Base-by-base conservation (phyloP, 92 coral and sea anemone genomes). In the Epizoanthus stellaris region DNA sequence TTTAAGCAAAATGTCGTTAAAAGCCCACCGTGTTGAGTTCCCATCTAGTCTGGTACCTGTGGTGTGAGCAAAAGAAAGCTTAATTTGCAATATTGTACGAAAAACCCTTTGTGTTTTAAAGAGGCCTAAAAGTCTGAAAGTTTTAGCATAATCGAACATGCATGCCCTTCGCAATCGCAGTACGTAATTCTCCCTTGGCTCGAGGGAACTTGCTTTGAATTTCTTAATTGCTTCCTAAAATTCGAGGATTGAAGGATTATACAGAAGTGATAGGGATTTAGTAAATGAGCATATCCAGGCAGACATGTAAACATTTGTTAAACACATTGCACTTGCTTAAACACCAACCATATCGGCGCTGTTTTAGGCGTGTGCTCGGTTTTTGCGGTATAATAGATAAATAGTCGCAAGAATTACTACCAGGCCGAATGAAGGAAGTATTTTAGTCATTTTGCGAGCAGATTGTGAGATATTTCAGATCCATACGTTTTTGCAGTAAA, bases 231-330 rank as follows among this genome's bases (percentile, higher is more conserved):
- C 73, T 79, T 79, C 72, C 83, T 63, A 57, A 38, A 56, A 76
- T 54, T 58, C 36, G 39, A 59, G 42, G 83, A 61, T 62, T 77
- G 70, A 13, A 62, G 70, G 82, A 77, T 79, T 79, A 79, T 62
- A 40, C 21, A 6, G 13, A 43, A 23, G 57, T 43, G 83, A 79
- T 79, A 52, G 56, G 83, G 72, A 63, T 79, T 79, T 79, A 16
- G 72, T 79, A 79, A 79, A 79, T 70, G 83, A 36, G 20, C 61
- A 43, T 60, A 79, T 17, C 61, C 71, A 49, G 83, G 20, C 83
- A 49, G 83, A 19, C 83, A 58, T 79, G 66, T 63, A 79, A 79
- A 79, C 83, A 79, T 79, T 67, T 67, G 83, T 63, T 79, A 79
- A 63, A 79, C 61, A 79, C 83, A 79, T 79, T 64, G 83, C 72